Evolutionary conservation across 2,888 invertebrate genomes (phyloP).

Genomic region (Cancer borealis): DNA sequence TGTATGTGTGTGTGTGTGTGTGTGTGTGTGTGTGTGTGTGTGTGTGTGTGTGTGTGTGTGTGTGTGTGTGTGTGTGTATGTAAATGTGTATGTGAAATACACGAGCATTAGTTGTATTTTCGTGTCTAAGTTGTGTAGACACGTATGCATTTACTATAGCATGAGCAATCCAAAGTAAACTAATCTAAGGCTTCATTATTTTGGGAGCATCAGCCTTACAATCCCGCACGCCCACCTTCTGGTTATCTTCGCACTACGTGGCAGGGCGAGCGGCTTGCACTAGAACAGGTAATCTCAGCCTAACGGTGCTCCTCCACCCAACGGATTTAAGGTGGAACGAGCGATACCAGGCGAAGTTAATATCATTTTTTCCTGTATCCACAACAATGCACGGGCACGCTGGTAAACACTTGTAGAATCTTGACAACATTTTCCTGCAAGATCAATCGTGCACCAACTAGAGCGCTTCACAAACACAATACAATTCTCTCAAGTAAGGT

Average conservation of each 20-base stretch:
- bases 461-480: background rate
- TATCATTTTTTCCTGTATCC: background rate
- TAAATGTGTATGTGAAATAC: background rate
- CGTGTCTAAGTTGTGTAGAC: background rate
- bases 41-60: background rate
- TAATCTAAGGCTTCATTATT: no score
- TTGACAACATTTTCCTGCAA: background rate
- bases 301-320: slow-evolving; percentile 22
- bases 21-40: background rate
- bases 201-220: background rate
- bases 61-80: background rate
- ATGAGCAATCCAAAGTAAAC: background rate
- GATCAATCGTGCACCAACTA: background rate
- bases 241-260: background rate
- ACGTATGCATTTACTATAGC: background rate
- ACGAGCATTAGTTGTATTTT: background rate
- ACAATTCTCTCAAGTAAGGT: background rate
- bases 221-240: background rate
- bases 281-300: background rate
- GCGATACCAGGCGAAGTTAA: background rate
- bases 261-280: background rate
- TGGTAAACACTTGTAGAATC: background rate
- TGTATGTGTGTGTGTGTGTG: background rate
- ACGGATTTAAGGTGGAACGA: background rate
- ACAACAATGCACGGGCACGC: background rate